Base-by-base conservation (phyloP, 2,888 invertebrate genomes). In the Drosophila atripex region DNA sequence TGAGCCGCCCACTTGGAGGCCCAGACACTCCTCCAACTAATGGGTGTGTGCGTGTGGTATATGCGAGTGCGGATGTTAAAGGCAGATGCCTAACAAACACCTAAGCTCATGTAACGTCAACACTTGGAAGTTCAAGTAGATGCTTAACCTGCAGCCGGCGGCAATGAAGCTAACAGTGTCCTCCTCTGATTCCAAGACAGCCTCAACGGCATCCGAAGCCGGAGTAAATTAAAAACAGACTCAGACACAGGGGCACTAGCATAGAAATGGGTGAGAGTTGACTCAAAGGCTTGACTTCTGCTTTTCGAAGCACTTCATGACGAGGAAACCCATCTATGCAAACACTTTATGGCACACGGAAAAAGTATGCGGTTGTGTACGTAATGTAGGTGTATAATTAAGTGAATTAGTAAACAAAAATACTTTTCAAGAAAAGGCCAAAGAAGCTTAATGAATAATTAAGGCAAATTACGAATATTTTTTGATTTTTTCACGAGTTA, bases 101-200 rank as follows among this genome's bases (percentile, higher is more conserved):
- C 73, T 83, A 75, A 71, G 75, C 74, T 74, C 80, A 61, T 85
- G 83, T 83, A 74, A 77, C 80, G 77, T 84, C 88, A 87, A 78
- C 89, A 89, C 89, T 89, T 87, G 76, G 89, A 86, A 86, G 89
- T 89, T 89, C 89, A 89, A 89, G 89, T 80, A 85, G 89, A 87
- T 86, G 82, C 89, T 89, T 89, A 89, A 89, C 89, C 89, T 86
- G 79, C 83, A 85, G 87, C 88, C 86, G 77, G 43, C 82, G 87
- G 88, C 82, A 79, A 82, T 86, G 88, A 75, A 64, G 75, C 73
- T 70, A 70, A 60, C 75, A 71, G 53, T 57, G 41, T 57, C 39
- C 51, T 49, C 38, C 51, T 43, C 18, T 28, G 69, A 50, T 68
- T 54, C 61, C 63, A 49, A 64, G 47, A 45, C 35, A 54, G 39